Base-by-base conservation (phyloP, 2,113 vertebrate genomes). In the Prochilodus magdalenae region DNA sequence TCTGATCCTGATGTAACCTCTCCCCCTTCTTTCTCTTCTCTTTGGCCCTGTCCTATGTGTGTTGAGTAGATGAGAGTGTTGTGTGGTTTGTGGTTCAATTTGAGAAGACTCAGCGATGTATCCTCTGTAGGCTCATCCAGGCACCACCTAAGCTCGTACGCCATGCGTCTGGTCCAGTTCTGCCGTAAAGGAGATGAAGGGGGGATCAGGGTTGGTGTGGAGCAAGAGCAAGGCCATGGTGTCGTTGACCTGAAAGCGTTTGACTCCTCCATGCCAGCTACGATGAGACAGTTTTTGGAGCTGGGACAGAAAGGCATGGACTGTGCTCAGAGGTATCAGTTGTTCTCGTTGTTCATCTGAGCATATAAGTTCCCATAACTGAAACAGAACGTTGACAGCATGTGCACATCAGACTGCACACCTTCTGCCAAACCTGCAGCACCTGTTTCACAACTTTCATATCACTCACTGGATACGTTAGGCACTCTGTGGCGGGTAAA, bases 121-220 rank as follows among this genome's bases (percentile, higher is more conserved):
- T 79, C 18, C 44, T 72, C 53, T 4, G 3, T 26, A 66, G 72
- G 73, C 4, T 44, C 20, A 11, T 86, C 81, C 62, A 79, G 74
- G 15, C 80, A 89, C 57, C 73, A 62, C 13, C 0, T 93, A 36
- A 88, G 87, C 1, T 78, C 89, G 8, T 89, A 83, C 33, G 86
- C 84, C 0, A 96, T 98, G 96, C 94, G 96, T 33, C 88, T 98
- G 83, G 91, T 97, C 60, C 97, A 98, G 92, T 98, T 98, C 88
- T 89, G 86, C 74, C 85, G 85, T 16, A 82, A 40, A 22, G 81
- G 76, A 2, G 90, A 89, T 0, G 88, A 88, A 49, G 91, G 87
- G 0, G 65, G 30, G 13, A n/a, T 92, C 62, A 80, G 92, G 77
- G 90, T 98, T 44, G 97, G 97, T 6, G 91, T 98, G 90, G 96